A percentile compares a stretch with the other conserved stretches of the same genome.
These are phyloP conservation scores for Stomatorhinus walkeri DNA, from an alignment of 2,797 vertebrate species.

Conservation along the genomic window DNA sequence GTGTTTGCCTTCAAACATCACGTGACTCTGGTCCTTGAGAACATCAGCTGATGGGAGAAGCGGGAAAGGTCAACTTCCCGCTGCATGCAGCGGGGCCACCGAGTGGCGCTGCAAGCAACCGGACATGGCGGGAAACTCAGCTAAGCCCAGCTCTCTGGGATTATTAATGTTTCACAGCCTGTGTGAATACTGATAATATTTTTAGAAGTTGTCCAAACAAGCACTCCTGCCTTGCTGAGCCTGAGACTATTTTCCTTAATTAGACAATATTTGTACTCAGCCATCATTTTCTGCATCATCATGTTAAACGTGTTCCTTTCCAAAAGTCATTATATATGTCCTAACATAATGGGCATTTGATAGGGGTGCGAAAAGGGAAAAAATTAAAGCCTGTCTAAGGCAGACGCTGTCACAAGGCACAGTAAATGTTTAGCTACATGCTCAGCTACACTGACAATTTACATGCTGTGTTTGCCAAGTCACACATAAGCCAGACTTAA, in stretches of 20 bases:
- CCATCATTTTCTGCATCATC: background rate
- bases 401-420: background rate
- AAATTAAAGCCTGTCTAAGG: background rate
- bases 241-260: background rate
- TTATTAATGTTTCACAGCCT: background rate
- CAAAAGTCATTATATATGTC: background rate
- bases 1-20: constrained; percentile 99
- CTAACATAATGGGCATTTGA: background rate
- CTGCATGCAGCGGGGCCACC: constrained; percentile 52
- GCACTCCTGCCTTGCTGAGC: background rate
- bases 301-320: background rate
- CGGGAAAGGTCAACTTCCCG: constrained; percentile 24
- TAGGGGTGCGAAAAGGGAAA: background rate
- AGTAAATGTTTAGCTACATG: background rate
- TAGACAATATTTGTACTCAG: background rate
- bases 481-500: background rate
- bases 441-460: background rate
- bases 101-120: constrained; percentile 53
- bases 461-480: background rate
- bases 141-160: background rate
- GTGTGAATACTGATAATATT: background rate
- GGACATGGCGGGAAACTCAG: constrained; percentile 10
- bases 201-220: background rate
- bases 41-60: constrained; percentile 91
- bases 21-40: constrained; percentile 99